These are phyloP conservation scores for Scytalopus superciliaris DNA, from an alignment of 2,113 vertebrate species.

Conservation along the genomic window DNA sequence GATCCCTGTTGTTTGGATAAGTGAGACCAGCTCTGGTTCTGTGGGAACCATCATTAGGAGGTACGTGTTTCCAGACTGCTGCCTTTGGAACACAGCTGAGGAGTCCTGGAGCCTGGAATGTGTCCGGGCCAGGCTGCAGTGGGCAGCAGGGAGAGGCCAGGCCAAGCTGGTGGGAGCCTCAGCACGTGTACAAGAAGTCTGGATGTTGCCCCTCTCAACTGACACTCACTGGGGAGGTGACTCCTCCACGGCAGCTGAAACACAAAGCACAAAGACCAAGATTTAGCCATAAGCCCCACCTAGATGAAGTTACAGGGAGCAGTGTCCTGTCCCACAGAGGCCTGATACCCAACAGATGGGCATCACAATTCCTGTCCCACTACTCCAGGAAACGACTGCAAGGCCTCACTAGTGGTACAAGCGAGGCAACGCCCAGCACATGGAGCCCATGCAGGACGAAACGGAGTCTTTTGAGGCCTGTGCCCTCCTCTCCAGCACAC, in stretches of 20 bases:
- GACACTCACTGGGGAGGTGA: constrained; percentile 47
- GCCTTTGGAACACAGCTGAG: neutral
- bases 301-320: neutral
- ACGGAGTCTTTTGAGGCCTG: neutral
- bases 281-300: neutral
- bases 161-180: neutral
- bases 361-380: neutral
- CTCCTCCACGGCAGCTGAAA: constrained; percentile 71
- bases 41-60: neutral
- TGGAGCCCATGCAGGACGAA: neutral
- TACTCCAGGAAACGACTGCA: neutral
- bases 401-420: neutral
- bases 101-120: neutral
- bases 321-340: neutral
- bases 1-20: accelerated
- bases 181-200: neutral
- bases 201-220: neutral
- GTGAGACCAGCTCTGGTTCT: neutral
- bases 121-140: neutral
- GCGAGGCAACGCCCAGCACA: neutral
- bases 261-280: neutral
- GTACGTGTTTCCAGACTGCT: neutral
- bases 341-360: neutral
- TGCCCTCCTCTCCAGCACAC: neutral
- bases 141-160: neutral